Evolutionary conservation across 2,113 vertebrate genomes (phyloP), one percentile per base, ranked within the genome.

Genomic region (Benitochromis conjunctus): DNA sequence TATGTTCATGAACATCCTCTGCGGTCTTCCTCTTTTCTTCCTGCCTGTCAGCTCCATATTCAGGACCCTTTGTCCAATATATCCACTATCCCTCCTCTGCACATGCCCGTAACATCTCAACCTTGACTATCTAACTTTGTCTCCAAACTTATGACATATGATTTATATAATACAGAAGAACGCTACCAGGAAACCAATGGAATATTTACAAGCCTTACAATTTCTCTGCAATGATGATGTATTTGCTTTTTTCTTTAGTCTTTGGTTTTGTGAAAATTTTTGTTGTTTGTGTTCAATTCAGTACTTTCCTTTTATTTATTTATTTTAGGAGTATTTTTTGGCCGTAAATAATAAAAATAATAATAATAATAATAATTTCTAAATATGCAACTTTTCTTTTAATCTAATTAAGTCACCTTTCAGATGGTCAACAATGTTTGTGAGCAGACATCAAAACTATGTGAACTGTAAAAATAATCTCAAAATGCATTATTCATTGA

Each of bases 401-500:
- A 48, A 55, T 78, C 8, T 10, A 53, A 53, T 58, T 51, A 10
- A 38, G 46, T 12, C 8, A 79, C 19, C 24, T 36, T 36, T 57
- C 13, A 76, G 26, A 34, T 34, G 26, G 24, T 78, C 41, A 34
- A 7, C 7, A 21, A 21, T 31, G 7, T 79, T 56, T 43, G 64
- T 11, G 10, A 53, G 6, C 26, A 31, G 46, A 34, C 43, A 46
- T n/a, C 62, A 51, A 51, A 24, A 16, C 56, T 24, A 55, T 6
- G 7, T 66, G 38, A 69, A 82, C 41, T 19, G 12, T 43, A 55
- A n/a, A 14, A 76, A n/a, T 5, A 29, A 34, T 1, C 36, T 13
- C 26, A 4, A 79, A 79, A 81, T 56, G 13, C 8, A 69, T 78
- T 48, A 77, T 77, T 84, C 19, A 54, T 57, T 53, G 54, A 48